These are phyloP conservation scores for Rhynchonema sp. DNA, from an alignment of 2,888 invertebrate species.

Conservation along the genomic window DNA sequence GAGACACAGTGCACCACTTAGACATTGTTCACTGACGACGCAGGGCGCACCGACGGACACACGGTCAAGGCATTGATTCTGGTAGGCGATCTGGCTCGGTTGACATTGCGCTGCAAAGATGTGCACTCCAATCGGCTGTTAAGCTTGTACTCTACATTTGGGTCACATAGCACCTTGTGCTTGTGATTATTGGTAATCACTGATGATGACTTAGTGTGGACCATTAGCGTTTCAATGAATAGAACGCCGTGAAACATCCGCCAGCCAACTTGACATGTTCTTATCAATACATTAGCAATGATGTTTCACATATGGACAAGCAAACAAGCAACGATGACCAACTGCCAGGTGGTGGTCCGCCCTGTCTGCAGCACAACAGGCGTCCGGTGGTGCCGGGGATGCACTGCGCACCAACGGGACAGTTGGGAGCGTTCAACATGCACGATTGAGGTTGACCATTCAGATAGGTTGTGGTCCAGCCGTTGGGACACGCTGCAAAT, in stretches of 20 bases:
- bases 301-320: too few species aligned
- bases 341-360: too few species aligned
- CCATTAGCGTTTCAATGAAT: too few species aligned
- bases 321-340: too few species aligned
- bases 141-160: too few species aligned
- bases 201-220: too few species aligned
- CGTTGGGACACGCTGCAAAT: not conserved
- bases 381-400: not conserved
- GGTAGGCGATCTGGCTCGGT: not conserved
- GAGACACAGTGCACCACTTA: not conserved
- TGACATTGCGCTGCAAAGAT: not conserved
- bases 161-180: too few species aligned
- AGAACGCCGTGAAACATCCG: too few species aligned
- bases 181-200: too few species aligned
- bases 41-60: not conserved
- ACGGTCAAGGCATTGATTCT: not conserved
- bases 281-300: too few species aligned
- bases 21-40: not conserved
- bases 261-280: too few species aligned
- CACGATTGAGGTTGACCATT: not conserved
- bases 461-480: not conserved
- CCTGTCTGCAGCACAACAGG: not conserved
- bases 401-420: not conserved
- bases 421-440: not conserved
- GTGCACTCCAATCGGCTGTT: too few species aligned